Conservation (phyloP, 2,888 invertebrate species). For the Thecophora atra region DNA sequence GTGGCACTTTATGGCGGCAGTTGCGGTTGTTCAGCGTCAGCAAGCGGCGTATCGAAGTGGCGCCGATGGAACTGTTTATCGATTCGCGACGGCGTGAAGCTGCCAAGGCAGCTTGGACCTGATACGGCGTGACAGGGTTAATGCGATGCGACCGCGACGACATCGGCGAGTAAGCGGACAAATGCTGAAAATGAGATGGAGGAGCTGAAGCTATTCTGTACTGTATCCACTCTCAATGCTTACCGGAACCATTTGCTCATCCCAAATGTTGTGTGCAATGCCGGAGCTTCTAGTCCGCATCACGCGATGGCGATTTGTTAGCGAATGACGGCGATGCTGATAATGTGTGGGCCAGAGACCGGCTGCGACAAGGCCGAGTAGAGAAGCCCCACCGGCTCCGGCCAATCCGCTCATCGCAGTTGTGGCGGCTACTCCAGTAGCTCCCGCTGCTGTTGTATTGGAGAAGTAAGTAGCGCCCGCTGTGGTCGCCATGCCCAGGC, state of each 20-base stretch:
- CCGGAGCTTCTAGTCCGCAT: conserved; percentile 64
- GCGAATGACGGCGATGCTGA: conserved; percentile 60
- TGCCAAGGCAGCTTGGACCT: conserved; percentile 63
- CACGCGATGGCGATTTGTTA: conserved; percentile 63
- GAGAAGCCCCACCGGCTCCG: conserved; percentile 38
- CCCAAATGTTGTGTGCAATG: conserved; percentile 63
- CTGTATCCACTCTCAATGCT: too few species aligned
- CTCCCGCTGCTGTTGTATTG: conserved; percentile 37
- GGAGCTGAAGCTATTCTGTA: too few species aligned
- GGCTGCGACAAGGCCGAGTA: conserved; percentile 39
- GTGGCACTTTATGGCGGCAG: conserved; percentile 63
- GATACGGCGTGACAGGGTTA: conserved; percentile 64
- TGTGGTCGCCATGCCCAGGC: conserved; percentile 48
- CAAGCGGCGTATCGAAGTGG: conserved; percentile 79
- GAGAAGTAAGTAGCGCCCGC: conserved; percentile 36
- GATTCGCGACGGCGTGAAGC: conserved; percentile 73
- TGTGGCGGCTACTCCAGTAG: conserved; percentile 1
- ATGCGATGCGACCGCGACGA: conserved; percentile 69
- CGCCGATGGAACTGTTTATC: conserved; percentile 77
- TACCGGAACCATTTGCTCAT: conserved; percentile 66
- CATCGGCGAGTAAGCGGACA: conserved; percentile 72
- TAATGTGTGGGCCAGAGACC: conserved; percentile 49
- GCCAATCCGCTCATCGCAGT: conserved; percentile 6
- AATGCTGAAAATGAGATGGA: conserved; percentile 60
- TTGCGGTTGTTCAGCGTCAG: conserved; percentile 71